phyloP scores from a whole-genome alignment of 2,888 invertebrate genomes.

The Trachelus tabidus region DNA sequence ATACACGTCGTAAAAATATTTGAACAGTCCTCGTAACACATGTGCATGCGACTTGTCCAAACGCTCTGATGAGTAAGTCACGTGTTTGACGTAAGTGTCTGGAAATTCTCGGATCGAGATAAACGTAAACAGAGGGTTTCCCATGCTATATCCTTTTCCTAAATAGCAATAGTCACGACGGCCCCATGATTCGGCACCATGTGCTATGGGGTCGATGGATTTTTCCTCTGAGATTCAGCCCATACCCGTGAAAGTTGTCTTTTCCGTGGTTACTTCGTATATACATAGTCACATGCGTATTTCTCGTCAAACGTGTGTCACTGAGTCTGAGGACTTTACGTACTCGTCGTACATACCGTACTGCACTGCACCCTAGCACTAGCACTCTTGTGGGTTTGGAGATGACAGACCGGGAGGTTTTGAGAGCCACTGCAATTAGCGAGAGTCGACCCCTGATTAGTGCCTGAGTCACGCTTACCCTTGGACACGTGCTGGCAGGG shows the following conservation, averaged over 20 bases:
- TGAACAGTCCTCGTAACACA: not conserved
- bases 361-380: not conserved
- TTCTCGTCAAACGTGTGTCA: not conserved
- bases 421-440: conserved; percentile 22
- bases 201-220: not conserved
- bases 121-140: not conserved
- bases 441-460: conserved; percentile 20
- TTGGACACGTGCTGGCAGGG: conserved; percentile 17
- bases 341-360: not conserved
- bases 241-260: not conserved
- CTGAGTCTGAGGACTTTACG: not conserved
- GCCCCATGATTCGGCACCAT: not conserved
- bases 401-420: not conserved
- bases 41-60: not conserved
- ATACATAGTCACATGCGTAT: not conserved
- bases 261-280: not conserved
- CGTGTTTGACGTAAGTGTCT: not conserved
- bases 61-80: not conserved
- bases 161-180: not conserved
- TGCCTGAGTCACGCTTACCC: conserved; percentile 21
- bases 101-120: not conserved
- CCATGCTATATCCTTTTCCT: not conserved
- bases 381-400: not conserved
- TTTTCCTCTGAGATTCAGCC: not conserved
- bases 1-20: not conserved